Base-by-base conservation (phyloP, 2,113 vertebrate genomes). In the Gymnarchus niloticus region DNA sequence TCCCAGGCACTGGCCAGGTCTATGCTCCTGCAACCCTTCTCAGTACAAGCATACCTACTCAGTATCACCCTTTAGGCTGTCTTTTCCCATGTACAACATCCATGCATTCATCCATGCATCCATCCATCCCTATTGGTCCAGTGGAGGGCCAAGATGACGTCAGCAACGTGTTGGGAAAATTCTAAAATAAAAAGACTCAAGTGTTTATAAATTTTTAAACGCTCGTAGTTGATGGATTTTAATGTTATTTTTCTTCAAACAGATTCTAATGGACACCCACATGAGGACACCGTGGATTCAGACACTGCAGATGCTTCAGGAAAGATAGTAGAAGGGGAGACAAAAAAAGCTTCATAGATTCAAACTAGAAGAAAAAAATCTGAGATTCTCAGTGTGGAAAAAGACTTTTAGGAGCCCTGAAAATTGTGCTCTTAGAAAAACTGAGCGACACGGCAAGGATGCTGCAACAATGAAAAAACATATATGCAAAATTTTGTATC, bases 311-410 rank as follows among this genome's bases (percentile, higher is more conserved):
- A 65, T n/a, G 17, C 56, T 61, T n/a, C 14, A n/a, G 23, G 3
- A 41, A 21, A 48, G 12, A 44, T 12, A 69, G 57, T 12, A 83
- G 85, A 65, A 8, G 59, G 23, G 25, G 80, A 86, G 2, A 56
- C 37, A 41, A 73, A 88, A 49, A 81, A 33, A 7, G 41, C 57
- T 23, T 73, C 83, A 76, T 78, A 59, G 59, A 73, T 69, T 54
- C 85, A 85, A 49, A 84, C 83, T 33, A 87, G 77, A 86, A 87
- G 80, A 48, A 84, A 86, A 59, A 86, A 54, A 49, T 44, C 87
- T 25, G 84, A 77, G 8, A 87, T 83, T 25, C 59, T n/a, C 61
- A 56, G 33, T 76, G 69, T 56, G 78, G n/a, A 87, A 77, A 25
- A 87, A 83, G 65, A 85, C 59, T 25, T 12, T 81, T 33, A 87